These are phyloP conservation scores for Akabosia matsudoensis DNA, from an alignment of 1,140 invertebrate species.

Conservation along the genomic window DNA sequence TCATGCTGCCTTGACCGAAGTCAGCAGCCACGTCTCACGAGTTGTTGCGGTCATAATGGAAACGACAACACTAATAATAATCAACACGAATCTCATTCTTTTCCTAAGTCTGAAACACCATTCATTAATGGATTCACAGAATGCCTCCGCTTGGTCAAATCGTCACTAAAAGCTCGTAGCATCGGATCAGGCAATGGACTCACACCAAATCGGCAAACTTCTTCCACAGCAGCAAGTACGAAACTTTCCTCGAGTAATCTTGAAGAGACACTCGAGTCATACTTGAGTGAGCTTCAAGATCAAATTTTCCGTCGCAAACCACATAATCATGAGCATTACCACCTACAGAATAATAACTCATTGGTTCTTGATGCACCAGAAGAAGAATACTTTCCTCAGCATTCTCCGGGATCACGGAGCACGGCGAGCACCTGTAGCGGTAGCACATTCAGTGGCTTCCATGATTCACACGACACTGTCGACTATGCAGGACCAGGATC, in stretches of 20 bases:
- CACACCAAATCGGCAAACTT: not conserved
- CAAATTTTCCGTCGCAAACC: not conserved
- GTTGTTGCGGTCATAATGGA: conserved; percentile 10
- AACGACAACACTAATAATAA: not conserved
- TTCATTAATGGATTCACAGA: conserved; percentile 39
- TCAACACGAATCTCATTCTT: not conserved
- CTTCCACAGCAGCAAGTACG: not conserved
- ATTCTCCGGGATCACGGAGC: not conserved
- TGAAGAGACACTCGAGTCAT: conserved; percentile 29
- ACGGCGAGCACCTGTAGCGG: not conserved
- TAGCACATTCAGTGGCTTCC: not conserved
- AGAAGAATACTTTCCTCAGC: conserved; percentile 13
- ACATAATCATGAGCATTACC: not conserved
- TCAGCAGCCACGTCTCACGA: not conserved
- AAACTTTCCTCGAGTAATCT: conserved; percentile 16
- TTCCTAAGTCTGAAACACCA: not conserved
- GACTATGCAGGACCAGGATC: too few relatives aligned
- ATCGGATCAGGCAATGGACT: not conserved
- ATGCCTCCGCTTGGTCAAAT: conserved; percentile 37
- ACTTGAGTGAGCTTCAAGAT: conserved; percentile 29
- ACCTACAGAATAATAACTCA: not conserved
- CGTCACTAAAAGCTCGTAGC: conserved; percentile 22
- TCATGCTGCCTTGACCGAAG: conserved; percentile 1
- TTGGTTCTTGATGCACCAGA: not conserved
- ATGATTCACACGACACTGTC: conserved; percentile 3